Conservation (phyloP, 2,797 vertebrate species). For the Oreonectes daqikongensis region DNA sequence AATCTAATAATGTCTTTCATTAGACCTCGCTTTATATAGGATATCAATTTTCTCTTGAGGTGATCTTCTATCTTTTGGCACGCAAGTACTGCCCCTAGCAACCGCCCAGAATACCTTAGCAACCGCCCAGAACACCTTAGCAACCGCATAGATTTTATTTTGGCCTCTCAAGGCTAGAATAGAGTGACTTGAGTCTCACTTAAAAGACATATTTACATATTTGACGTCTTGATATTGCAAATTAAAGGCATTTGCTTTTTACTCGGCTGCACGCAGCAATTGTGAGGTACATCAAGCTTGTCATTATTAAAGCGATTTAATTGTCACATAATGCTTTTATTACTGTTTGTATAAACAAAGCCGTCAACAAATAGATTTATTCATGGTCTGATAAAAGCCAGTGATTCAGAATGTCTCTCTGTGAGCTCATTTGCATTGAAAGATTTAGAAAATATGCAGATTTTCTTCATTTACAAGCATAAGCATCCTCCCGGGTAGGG, state of each 20-base stretch:
- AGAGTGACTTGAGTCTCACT: slow-evolving; percentile 1
- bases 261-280: background rate
- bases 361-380: slow-evolving; percentile 27
- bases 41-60: slow-evolving; percentile 12
- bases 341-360: slow-evolving; percentile 36
- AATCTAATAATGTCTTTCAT: slow-evolving; percentile 37
- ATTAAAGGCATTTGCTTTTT: slow-evolving; percentile 20
- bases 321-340: slow-evolving; percentile 32
- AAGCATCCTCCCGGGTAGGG: background rate
- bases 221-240: slow-evolving; percentile 22
- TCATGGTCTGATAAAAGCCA: slow-evolving; percentile 24
- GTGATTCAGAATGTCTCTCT: slow-evolving; percentile 25
- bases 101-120: background rate
- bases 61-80: background rate
- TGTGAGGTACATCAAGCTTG: slow-evolving; percentile 39
- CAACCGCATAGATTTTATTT: background rate
- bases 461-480: background rate
- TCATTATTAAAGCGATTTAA: slow-evolving; percentile 23
- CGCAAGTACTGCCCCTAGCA: background rate
- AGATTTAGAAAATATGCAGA: slow-evolving; percentile 20
- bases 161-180: background rate
- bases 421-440: slow-evolving; percentile 28
- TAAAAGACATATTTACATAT: slow-evolving; percentile 30
- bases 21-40: slow-evolving; percentile 1
- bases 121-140: background rate